Evolutionary conservation across 2,888 invertebrate genomes (phyloP), one percentile per base, ranked within the genome.

Genomic region (Miltochrista miniata): DNA sequence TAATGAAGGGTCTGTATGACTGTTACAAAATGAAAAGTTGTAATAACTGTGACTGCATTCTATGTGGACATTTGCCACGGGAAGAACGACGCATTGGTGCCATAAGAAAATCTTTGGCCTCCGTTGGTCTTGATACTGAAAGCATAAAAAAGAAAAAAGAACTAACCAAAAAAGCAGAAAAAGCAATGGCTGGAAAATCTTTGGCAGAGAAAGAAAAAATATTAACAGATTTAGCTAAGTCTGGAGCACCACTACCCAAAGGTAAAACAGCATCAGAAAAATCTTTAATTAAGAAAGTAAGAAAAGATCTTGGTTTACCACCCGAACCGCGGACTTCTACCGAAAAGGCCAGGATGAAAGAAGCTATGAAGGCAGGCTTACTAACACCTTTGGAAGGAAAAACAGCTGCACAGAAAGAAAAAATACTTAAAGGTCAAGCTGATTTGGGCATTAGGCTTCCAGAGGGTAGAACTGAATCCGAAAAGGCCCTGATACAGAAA

Each of bases 1-100:
- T 84, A 7, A 83, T 84, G 84, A 85, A 84, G 63, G 79, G 82
- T 54, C 73, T 85, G 9, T 85, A 85, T 50, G 84, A 85, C 46
- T 83, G 84, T 58, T 84, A 84, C 41, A 83, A 83, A 56, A 83
- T 78, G 56, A 84, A 83, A 66, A 77, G 79, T 30, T 48, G 45
- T n/a, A 38, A 45, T 18, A 48, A 53, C 38, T 34, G 51, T 37
- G 9, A 45, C 29, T 45, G 45, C 13, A 35, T 43, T 13, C 43
- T 43, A 33, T 43, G 43, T 24, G 12, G 34, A 2, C 43, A 43
- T 35, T 10, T 43, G 12, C 43, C 43, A 13, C 24, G 34, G 10
- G 35, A 43, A 43, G 34, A 43, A 24, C 24, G 8, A n/a, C 58
- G 9, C 44, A 33, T 43, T 9, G 43, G 43, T 5, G 24, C 34